Evolutionary conservation across 2,113 vertebrate genomes (phyloP).

Genomic region (Pollimyrus isidori): DNA sequence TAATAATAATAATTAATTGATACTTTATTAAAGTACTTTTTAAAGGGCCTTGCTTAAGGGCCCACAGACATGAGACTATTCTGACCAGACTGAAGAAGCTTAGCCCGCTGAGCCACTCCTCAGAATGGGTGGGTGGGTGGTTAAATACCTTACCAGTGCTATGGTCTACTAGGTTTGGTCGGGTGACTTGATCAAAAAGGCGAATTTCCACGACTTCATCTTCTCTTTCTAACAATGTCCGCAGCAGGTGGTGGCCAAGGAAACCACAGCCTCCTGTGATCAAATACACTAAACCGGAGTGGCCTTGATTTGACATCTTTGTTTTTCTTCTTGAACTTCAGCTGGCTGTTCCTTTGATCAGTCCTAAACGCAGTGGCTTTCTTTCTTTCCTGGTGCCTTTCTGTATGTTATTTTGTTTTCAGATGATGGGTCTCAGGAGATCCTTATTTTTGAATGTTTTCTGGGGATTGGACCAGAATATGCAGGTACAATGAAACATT

Average conservation of each 20-base stretch:
- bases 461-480: neutral
- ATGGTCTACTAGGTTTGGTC: constrained; percentile 41
- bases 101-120: neutral
- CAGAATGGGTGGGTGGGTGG: neutral
- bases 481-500: neutral
- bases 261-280: constrained; percentile 47
- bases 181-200: constrained; percentile 65
- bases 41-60: neutral
- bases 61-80: neutral
- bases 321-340: neutral
- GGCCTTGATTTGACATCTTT: neutral
- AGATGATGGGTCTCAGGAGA: neutral
- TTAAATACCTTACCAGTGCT: constrained; percentile 62
- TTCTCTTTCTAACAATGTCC: constrained; percentile 62
- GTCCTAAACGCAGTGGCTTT: neutral
- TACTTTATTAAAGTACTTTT: no score
- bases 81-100: neutral
- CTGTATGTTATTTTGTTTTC: neutral
- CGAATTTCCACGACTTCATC: constrained; percentile 60
- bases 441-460: neutral
- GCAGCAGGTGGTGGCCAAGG: constrained; percentile 15
- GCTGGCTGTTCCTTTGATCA: neutral
- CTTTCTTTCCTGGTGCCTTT: neutral
- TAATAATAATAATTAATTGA: no score
- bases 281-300: constrained; percentile 40